Percentiles rank a stretch among this genome's conserved stretches.
Conservation (phyloP, 2,888 invertebrate genomes). For the Abscondita cerata region DNA sequence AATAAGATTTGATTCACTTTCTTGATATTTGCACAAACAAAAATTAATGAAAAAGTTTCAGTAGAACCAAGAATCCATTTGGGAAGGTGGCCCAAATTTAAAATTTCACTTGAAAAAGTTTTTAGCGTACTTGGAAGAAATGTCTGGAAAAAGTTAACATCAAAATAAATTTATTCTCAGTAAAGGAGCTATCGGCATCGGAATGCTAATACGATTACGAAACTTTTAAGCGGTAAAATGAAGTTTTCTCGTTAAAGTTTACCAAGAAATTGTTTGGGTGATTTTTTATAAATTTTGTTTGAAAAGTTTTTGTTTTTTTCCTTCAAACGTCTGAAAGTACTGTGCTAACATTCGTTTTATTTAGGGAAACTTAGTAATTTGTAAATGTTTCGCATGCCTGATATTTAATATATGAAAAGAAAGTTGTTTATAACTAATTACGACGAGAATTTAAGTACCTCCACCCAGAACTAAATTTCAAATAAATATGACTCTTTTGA, state of each 20-base stretch:
- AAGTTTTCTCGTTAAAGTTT: slow-evolving; percentile 52
- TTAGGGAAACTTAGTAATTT: slow-evolving; percentile 19
- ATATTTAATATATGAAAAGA: slow-evolving; percentile 15
- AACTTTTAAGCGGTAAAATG: slow-evolving; percentile 48
- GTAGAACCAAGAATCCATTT: too few relatives aligned
- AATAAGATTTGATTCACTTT: too few relatives aligned
- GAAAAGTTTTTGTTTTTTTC: slow-evolving; percentile 27
- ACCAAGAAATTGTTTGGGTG: slow-evolving; percentile 47
- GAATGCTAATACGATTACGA: slow-evolving; percentile 46
- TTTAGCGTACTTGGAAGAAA: slow-evolving; percentile 8
- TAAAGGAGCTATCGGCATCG: slow-evolving; percentile 37
- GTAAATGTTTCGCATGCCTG: slow-evolving; percentile 8
- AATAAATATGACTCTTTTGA: slow-evolving; percentile 21
- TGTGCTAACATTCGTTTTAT: slow-evolving; percentile 19
- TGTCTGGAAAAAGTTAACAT: slow-evolving; percentile 26
- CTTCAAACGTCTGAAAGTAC: slow-evolving; percentile 6
- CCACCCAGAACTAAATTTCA: slow-evolving; percentile 22
- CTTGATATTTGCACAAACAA: too few relatives aligned
- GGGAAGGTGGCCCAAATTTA: slow-evolving; percentile 5
- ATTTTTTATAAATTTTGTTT: slow-evolving; percentile 48
- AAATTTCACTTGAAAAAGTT: slow-evolving; percentile 35
- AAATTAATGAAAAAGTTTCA: too few relatives aligned
- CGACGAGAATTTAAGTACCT: slow-evolving; percentile 13
- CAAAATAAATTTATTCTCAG: slow-evolving; percentile 40
- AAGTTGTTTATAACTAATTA: slow-evolving; percentile 33